A percentile compares a stretch with the other conserved stretches of the same genome.
phyloP scores from a whole-genome alignment of 1,140 invertebrate genomes.

The Drosophila azteca region DNA sequence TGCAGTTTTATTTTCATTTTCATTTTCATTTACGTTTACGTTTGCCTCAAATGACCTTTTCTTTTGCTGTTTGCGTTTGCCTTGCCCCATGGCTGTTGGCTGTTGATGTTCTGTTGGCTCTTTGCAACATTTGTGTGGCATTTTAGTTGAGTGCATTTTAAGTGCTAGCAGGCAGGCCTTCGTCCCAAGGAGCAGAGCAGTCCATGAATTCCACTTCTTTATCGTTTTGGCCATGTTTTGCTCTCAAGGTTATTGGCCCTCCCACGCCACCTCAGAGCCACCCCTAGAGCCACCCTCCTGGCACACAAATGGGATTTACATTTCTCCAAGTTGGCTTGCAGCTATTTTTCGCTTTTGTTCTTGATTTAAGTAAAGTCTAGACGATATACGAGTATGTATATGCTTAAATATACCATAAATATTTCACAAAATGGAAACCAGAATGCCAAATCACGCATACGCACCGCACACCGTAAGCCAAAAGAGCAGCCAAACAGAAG shows the following conservation, averaged over 20 bases:
- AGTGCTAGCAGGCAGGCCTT: slow-evolving; percentile 35
- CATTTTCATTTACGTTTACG: slow-evolving; percentile 30
- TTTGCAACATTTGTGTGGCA: slow-evolving; percentile 55
- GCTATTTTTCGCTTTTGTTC: slow-evolving; percentile 16
- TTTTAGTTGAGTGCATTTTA: slow-evolving; percentile 68
- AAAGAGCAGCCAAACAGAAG: background rate
- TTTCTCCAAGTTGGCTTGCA: slow-evolving; percentile 29
- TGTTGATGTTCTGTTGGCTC: slow-evolving; percentile 37
- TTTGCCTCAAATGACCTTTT: slow-evolving; percentile 57
- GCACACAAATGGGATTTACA: slow-evolving; percentile 43
- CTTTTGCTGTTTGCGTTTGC: slow-evolving; percentile 24
- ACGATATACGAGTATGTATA: slow-evolving; percentile 20
- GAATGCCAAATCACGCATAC: slow-evolving; percentile 44
- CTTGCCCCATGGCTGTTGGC: slow-evolving; percentile 14
- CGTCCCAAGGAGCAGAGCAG: no score
- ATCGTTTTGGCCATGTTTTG: no score
- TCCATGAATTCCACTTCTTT: no score
- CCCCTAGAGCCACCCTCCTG: slow-evolving; percentile 18
- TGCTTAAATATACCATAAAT: slow-evolving; percentile 44
- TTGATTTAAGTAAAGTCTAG: slow-evolving; percentile 34
- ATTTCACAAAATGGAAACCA: slow-evolving; percentile 27
- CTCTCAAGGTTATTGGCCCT: slow-evolving; percentile 47
- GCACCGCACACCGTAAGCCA: slow-evolving; percentile 18
- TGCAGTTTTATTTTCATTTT: slow-evolving; percentile 63
- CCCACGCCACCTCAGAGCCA: background rate